Conservation (phyloP, 2,797 vertebrate genomes). For the Gastrophryne carolinensis region DNA sequence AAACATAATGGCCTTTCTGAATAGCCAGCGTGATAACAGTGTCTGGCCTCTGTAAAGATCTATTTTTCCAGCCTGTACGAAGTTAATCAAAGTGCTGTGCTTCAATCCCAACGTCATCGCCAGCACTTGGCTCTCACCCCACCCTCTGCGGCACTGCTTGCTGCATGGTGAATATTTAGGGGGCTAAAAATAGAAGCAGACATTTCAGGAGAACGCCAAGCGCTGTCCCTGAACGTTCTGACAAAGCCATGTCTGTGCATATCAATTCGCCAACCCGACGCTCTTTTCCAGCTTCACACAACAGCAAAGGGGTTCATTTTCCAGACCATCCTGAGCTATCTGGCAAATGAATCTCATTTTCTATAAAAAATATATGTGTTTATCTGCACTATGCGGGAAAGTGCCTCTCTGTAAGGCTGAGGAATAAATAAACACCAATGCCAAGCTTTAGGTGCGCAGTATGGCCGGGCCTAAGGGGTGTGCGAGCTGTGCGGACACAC, state of each 20-base stretch:
- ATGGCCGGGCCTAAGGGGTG: too few species aligned
- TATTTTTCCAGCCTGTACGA: conserved; percentile 22
- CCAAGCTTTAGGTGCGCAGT: too few species aligned
- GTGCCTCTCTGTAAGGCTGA: too few species aligned
- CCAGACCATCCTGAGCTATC: too few species aligned
- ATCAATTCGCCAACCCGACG: not conserved
- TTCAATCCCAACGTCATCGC: conserved; percentile 34
- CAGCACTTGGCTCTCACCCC: conserved; percentile 43
- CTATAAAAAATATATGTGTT: too few species aligned
- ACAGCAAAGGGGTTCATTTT: too few species aligned
- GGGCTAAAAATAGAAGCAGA: conserved; percentile 49
- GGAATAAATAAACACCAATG: too few species aligned
- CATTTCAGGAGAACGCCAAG: conserved; percentile 41
- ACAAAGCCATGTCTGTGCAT: conserved; percentile 4
- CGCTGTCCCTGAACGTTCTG: conserved; percentile 28
- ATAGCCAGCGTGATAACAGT: not conserved
- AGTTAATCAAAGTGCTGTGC: conserved; percentile 42
- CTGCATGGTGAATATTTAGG: conserved; percentile 52
- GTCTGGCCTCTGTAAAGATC: not conserved
- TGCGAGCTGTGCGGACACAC: too few species aligned
- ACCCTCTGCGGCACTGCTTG: conserved; percentile 48
- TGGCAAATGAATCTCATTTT: too few species aligned
- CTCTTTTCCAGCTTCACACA: too few species aligned
- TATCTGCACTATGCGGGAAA: too few species aligned
- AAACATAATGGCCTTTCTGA: conserved; percentile 19